Percentiles rank a stretch among this genome's conserved stretches.
Evolutionary conservation across 2,113 vertebrate genomes (phyloP).

Genomic region (Ahaetulla prasina): DNA sequence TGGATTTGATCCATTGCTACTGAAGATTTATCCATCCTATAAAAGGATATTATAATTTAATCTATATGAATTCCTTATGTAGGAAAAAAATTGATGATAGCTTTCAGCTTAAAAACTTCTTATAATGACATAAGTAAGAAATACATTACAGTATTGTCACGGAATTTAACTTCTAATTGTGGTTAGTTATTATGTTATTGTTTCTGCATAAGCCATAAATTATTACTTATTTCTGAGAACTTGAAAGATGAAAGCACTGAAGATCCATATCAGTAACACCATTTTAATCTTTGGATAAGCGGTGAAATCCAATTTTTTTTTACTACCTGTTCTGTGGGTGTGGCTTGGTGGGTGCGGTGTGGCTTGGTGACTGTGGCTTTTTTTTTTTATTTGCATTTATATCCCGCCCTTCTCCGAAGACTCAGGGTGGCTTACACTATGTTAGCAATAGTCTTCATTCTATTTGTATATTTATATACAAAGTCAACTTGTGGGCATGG

Average conservation of each 20-base stretch:
- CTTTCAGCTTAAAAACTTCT: not conserved
- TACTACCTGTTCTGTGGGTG: no score
- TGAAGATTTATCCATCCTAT: not conserved
- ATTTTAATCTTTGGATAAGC: not conserved
- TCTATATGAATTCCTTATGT: not conserved
- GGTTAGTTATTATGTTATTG: not conserved
- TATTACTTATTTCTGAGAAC: not conserved
- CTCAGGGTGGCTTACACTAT: no score
- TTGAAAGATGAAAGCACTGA: not conserved
- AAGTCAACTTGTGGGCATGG: no score
- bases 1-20: not conserved
- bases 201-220: not conserved
- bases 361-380: no score
- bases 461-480: no score
- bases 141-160: not conserved
- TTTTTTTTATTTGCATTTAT: no score
- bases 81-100: not conserved
- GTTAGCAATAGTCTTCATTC: no score
- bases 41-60: not conserved
- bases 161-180: not conserved
- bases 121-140: not conserved
- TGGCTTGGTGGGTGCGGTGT: no score
- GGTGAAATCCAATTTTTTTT: no score
- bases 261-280: not conserved
- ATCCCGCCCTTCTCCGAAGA: no score